phyloP scores from a whole-genome alignment of 1,140 invertebrate genomes.

The Drosophila busckii region DNA sequence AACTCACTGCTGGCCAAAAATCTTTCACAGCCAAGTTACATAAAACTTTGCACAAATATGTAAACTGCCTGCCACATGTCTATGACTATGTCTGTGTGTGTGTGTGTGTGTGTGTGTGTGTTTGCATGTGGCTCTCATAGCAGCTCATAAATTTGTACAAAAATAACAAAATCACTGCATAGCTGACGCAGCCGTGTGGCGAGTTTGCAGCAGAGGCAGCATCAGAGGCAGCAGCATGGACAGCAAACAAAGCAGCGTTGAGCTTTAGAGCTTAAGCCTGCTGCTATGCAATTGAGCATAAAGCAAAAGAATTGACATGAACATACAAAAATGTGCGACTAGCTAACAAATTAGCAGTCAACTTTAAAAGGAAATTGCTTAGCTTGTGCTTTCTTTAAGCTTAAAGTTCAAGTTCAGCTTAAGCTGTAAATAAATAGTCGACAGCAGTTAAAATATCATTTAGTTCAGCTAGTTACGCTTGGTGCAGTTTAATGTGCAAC shows the following conservation, averaged over 20 bases:
- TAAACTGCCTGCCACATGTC: constrained; percentile 16
- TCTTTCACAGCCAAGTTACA: constrained; percentile 49
- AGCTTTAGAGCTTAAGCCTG: too few relatives aligned
- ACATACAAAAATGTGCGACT: too few relatives aligned
- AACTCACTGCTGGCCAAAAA: constrained; percentile 21
- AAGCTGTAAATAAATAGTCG: too few relatives aligned
- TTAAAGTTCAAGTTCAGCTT: too few relatives aligned
- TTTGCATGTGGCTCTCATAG: constrained; percentile 53
- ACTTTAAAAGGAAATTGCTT: too few relatives aligned
- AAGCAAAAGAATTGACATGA: too few relatives aligned
- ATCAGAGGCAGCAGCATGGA: neutral
- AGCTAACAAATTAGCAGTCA: too few relatives aligned
- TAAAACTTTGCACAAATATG: constrained; percentile 63
- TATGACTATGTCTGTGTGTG: constrained; percentile 8
- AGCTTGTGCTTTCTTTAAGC: too few relatives aligned
- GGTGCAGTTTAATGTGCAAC: too few relatives aligned
- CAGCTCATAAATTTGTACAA: constrained; percentile 71
- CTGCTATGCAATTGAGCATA: too few relatives aligned
- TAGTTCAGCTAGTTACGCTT: too few relatives aligned
- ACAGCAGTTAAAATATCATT: too few relatives aligned
- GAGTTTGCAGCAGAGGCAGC: constrained; percentile 30
- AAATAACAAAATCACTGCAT: constrained; percentile 71
- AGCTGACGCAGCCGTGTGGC: constrained; percentile 44
- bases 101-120: constrained; percentile 14
- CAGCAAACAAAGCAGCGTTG: neutral